These are phyloP conservation scores for Agrilus mali DNA, from an alignment of 2,888 invertebrate genomes.

Conservation along the genomic window DNA sequence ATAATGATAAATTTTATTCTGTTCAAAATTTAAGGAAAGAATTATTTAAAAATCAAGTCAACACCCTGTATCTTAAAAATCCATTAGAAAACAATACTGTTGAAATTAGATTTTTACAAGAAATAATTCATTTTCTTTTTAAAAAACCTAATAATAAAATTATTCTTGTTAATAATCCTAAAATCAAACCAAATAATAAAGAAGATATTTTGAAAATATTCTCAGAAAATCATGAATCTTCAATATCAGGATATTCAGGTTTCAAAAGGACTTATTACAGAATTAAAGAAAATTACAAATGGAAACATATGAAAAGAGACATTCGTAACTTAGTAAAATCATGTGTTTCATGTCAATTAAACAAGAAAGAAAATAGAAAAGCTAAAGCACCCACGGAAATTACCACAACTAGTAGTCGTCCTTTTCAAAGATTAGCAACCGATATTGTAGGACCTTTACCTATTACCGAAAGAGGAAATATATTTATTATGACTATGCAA, in stretches of 20 bases:
- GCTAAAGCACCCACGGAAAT: conserved; percentile 21
- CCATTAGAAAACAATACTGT: no score
- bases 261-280: conserved; percentile 6
- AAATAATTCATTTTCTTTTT: no score
- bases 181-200: no score
- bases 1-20: no score
- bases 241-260: conserved; percentile 3
- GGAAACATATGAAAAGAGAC: conserved; percentile 7
- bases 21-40: no score
- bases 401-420: conserved; percentile 18
- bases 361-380: conserved; percentile 14
- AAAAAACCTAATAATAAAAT: no score
- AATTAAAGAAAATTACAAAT: conserved; percentile 8
- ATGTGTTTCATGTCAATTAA: conserved; percentile 13
- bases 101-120: no score
- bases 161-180: no score
- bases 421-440: conserved; percentile 20
- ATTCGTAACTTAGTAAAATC: conserved; percentile 7
- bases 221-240: conserved; percentile 1
- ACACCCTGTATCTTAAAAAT: no score
- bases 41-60: no score
- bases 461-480: conserved; percentile 16
- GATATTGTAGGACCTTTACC: conserved; percentile 22
- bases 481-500: conserved; percentile 14
- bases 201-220: no score